Evolutionary conservation across 92 coral and sea anemone species (phyloP).

Genomic region (Phymanthus crucifer): DNA sequence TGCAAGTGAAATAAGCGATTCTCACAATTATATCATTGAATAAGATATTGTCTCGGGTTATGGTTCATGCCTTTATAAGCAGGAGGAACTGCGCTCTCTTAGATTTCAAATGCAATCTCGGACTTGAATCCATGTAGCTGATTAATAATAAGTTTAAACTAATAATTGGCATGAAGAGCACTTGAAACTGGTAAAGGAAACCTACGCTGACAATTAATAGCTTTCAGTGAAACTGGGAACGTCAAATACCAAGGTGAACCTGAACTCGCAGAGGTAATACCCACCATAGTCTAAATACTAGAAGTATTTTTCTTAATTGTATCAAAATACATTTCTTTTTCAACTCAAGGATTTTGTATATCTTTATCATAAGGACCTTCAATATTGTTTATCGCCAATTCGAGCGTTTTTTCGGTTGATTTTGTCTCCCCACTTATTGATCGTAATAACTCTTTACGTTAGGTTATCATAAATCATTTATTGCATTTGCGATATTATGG

Average conservation of each 20-base stretch:
- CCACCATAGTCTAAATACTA: neutral
- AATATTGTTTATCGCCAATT: constrained; percentile 2
- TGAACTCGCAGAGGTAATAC: neutral
- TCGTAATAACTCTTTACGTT: constrained; percentile 50
- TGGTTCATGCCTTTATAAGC: constrained; percentile 33
- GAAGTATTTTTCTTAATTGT: neutral
- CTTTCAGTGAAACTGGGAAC: neutral
- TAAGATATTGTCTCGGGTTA: constrained; percentile 56
- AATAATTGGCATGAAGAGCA: neutral
- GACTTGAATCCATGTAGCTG: neutral
- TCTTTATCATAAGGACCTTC: neutral
- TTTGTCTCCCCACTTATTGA: constrained; percentile 48
- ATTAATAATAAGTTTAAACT: neutral
- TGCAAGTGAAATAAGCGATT: constrained; percentile 81
- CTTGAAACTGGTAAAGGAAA: constrained; percentile 1
- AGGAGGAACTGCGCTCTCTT: constrained; percentile 15
- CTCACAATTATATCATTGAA: constrained; percentile 61
- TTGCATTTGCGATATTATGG: constrained; percentile 23
- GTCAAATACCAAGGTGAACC: neutral
- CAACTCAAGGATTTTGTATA: neutral
- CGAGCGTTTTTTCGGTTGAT: constrained; percentile 37
- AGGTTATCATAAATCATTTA: constrained; percentile 48
- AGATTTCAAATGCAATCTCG: neutral
- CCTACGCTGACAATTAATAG: neutral
- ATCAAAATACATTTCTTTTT: neutral